Conservation (phyloP, 2,888 invertebrate species). For the Orchestes rusci region DNA sequence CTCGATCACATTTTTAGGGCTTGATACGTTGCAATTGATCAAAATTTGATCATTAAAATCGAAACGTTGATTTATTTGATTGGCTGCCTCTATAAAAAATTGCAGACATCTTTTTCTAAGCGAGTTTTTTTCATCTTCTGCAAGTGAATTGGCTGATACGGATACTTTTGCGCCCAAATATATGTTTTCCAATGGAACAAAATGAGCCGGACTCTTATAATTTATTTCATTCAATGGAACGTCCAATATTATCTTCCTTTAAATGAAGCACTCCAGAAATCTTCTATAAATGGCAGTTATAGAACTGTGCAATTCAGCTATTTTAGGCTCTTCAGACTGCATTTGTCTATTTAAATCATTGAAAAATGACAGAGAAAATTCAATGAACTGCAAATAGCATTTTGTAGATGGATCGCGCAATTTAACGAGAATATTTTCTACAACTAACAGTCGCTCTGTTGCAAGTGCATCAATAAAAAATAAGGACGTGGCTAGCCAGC, state of each 20-base stretch:
- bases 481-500: too few species aligned
- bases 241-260: slow-evolving; percentile 7
- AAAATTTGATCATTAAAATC: slow-evolving; percentile 7
- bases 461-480: too few species aligned
- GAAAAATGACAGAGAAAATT: slow-evolving; percentile 14
- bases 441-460: slow-evolving; percentile 3
- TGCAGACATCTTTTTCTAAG: slow-evolving; percentile 13
- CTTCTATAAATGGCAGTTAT: slow-evolving; percentile 11
- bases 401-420: too few species aligned
- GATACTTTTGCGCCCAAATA: slow-evolving; percentile 18
- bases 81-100: slow-evolving; percentile 20
- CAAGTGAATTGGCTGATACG: slow-evolving; percentile 1
- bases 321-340: slow-evolving; percentile 20
- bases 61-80: slow-evolving; percentile 11
- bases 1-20: slow-evolving; percentile 4
- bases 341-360: slow-evolving; percentile 14
- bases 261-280: slow-evolving; percentile 14
- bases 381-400: slow-evolving; percentile 8
- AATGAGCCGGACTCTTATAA: slow-evolving; percentile 14
- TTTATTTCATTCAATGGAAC: slow-evolving; percentile 12
- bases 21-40: slow-evolving; percentile 1
- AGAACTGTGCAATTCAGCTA: slow-evolving; percentile 9
- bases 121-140: slow-evolving; percentile 1
- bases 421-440: too few species aligned
- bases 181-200: slow-evolving; percentile 13